Evolutionary conservation across 2,797 vertebrate genomes (phyloP), one percentile per base, ranked within the genome.

Genomic region (Artibeus lituratus): DNA sequence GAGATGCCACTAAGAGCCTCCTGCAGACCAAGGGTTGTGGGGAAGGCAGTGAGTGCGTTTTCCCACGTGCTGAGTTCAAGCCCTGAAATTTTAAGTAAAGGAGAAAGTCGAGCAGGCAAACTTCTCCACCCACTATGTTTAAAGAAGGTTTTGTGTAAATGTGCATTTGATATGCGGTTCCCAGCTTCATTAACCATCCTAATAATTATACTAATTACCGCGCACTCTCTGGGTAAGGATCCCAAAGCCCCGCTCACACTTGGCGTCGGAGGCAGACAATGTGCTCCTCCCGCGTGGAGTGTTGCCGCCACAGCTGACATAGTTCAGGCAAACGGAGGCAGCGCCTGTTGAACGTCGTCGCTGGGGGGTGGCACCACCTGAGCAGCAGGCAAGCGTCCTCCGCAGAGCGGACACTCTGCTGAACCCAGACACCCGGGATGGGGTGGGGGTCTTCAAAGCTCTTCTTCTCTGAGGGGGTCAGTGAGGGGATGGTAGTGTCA

Each of bases 121-220:
- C 32, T 83, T 96, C 69, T 55, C 95, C 94, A 91, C 96, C 85
- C 88, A 92, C 96, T 93, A 80, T 90, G 85, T 84, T 49, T 51
- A 10, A 69, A 85, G 44, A 95, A 89, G 81, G 55, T 82, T 95
- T 92, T 92, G 62, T 96, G 94, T 89, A 76, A 97, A 80, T 72
- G 87, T 84, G 59, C 7, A 4, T 89, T 88, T 84, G 49, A 87
- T 42, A 65, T 65, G 72, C 89, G 2, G 47, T 67, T 96, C 84
- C 57, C 65, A 70, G 95, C 82, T 91, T 95, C 97, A 87, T 97
- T 97, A 97, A 86, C 81, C 74, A 55, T 81, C 87, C 87, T 95
- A 92, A 96, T 96, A 95, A 97, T 97, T 93, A 97, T 10, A 57
- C 87, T 94, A 94, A 97, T 97, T 88, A 88, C 82, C 1, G 9